These are phyloP conservation scores for Parnassius apollo DNA, from an alignment of 2,888 invertebrate genomes.

Conservation along the genomic window DNA sequence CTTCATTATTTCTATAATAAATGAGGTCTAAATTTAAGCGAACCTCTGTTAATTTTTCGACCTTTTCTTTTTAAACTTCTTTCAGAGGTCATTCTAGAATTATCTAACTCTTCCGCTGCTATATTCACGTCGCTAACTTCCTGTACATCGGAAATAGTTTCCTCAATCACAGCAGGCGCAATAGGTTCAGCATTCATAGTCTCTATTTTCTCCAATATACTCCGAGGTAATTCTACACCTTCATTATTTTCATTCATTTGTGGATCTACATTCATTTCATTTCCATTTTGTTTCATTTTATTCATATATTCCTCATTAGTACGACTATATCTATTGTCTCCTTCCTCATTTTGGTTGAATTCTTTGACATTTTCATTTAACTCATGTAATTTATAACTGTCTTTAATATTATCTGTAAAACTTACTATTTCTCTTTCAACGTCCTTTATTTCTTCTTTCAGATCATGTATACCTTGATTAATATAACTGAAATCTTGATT, in stretches of 20 bases:
- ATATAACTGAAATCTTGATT: conserved; percentile 18
- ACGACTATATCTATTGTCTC: conserved; percentile 34
- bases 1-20: conserved; percentile 32
- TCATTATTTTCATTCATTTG: conserved; percentile 13
- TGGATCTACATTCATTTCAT: conserved; percentile 11
- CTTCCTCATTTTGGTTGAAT: conserved; percentile 34
- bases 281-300: conserved; percentile 8
- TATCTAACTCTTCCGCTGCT: conserved; percentile 29
- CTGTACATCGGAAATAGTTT: conserved; percentile 26
- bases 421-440: conserved; percentile 40
- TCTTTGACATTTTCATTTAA: conserved; percentile 30
- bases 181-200: conserved; percentile 23
- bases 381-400: conserved; percentile 9
- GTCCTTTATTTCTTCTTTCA: conserved; percentile 36
- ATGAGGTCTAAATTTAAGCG: conserved; percentile 55
- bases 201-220: conserved; percentile 19
- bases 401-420: conserved; percentile 27
- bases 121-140: conserved; percentile 27
- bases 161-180: conserved; percentile 25
- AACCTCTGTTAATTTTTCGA: conserved; percentile 48
- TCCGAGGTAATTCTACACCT: conserved; percentile 5
- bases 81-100: conserved; percentile 53
- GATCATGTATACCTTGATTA: conserved; percentile 9
- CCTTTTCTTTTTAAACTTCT: conserved; percentile 52
- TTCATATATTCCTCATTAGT: conserved; percentile 25